Percentiles rank a stretch among this genome's conserved stretches.
Evolutionary conservation across 2,797 vertebrate genomes (phyloP).

Genomic region (Xerus rutilus): DNA sequence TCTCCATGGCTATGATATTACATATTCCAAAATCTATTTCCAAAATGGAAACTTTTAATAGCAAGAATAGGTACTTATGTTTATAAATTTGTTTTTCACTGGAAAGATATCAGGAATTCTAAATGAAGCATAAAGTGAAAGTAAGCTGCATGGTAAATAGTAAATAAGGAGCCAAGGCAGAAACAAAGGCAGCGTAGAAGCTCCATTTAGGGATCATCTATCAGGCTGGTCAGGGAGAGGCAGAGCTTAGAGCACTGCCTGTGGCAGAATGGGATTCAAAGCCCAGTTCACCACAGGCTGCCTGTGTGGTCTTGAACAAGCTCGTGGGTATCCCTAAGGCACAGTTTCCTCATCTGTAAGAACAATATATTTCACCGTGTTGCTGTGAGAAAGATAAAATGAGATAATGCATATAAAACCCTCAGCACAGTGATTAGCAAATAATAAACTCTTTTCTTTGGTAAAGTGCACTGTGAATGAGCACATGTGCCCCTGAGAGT

Average conservation of each 20-base stretch:
- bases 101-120: not conserved
- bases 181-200: not conserved
- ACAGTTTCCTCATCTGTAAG: not conserved
- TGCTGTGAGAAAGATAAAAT: not conserved
- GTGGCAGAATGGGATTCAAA: not conserved
- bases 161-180: not conserved
- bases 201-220: too few species aligned
- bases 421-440: not conserved
- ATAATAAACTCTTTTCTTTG: not conserved
- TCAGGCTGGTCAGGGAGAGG: not conserved
- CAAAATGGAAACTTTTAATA: constrained; percentile 17
- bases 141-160: not conserved
- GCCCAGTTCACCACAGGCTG: not conserved
- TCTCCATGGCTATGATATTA: constrained; percentile 9
- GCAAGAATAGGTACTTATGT: not conserved
- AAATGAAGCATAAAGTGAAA: not conserved
- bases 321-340: not conserved
- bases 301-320: not conserved
- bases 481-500: not conserved
- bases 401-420: not conserved
- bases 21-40: constrained; percentile 14
- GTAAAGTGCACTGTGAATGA: not conserved
- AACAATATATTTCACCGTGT: not conserved
- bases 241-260: not conserved
- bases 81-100: not conserved